Conservation (phyloP, 2,797 vertebrate species). For the Crenichthys baileyi region DNA sequence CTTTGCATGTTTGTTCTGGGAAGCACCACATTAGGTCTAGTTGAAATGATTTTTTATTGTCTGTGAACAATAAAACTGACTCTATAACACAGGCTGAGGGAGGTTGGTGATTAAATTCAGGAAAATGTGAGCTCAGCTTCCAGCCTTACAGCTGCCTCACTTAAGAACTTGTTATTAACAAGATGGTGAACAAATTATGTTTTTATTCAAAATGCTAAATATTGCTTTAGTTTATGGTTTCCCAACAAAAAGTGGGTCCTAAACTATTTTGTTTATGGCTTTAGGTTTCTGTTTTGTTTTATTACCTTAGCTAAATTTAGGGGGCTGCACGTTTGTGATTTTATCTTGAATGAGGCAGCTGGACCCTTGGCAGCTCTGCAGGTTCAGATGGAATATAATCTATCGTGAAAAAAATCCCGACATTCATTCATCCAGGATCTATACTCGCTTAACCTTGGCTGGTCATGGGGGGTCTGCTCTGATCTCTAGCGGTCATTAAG, state of each 20-base stretch:
- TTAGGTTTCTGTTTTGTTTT: neutral
- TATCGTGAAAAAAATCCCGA: neutral
- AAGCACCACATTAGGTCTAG: conserved; percentile 8
- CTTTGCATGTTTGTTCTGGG: conserved; percentile 28
- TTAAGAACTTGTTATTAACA: neutral
- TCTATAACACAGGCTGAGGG: conserved; percentile 24
- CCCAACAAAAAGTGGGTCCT: too few species aligned
- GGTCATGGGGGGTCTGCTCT: too few species aligned
- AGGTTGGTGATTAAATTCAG: conserved; percentile 2
- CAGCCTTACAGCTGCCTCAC: conserved; percentile 5
- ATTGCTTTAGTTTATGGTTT: neutral
- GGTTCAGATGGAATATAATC: neutral
- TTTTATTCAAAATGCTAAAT: neutral
- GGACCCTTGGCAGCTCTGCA: fast-evolving
- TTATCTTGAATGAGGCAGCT: neutral
- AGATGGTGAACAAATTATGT: neutral
- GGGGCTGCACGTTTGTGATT: conserved; percentile 1
- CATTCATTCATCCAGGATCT: too few species aligned
- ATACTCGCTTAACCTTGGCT: too few species aligned
- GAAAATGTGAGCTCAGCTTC: conserved; percentile 13
- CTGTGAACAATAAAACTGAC: conserved; percentile 30
- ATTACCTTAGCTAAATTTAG: neutral
- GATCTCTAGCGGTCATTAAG: too few species aligned
- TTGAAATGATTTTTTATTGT: conserved; percentile 39
- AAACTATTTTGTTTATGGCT: neutral